phyloP scores from a whole-genome alignment of 2,797 vertebrate genomes.

The Enteromius mattozi region DNA sequence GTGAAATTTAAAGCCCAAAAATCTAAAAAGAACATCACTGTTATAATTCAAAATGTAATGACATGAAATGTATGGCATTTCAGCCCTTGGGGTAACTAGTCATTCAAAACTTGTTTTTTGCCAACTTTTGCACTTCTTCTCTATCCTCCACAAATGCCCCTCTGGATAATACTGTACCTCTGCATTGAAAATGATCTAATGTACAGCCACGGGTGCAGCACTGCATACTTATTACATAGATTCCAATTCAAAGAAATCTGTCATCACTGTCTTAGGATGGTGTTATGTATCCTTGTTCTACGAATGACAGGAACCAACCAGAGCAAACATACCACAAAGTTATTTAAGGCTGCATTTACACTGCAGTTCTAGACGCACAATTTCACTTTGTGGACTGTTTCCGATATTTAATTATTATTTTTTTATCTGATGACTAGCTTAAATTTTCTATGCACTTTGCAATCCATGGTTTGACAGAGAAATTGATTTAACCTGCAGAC shows the following conservation, averaged over 20 bases:
- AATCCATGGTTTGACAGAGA: not conserved
- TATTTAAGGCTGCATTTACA: not conserved
- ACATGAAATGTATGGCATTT: not conserved
- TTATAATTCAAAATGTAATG: not conserved
- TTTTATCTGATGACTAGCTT: not conserved
- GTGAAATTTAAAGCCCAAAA: slow-evolving; percentile 12
- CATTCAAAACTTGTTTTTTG: slow-evolving; percentile 22
- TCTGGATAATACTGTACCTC: not conserved
- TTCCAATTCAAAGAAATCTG: not conserved
- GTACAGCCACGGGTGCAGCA: not conserved
- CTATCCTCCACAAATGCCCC: not conserved
- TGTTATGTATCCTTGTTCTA: not conserved
- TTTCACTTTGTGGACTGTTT: not conserved
- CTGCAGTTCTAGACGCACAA: not conserved
- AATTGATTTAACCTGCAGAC: not conserved
- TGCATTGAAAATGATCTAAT: not conserved
- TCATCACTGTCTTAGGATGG: not conserved
- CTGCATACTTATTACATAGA: not conserved
- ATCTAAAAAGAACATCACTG: not conserved
- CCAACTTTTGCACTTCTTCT: not conserved
- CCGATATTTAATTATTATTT: not conserved
- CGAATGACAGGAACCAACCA: slow-evolving; percentile 28
- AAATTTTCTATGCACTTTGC: not conserved
- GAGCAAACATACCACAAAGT: slow-evolving; percentile 33
- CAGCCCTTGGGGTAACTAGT: slow-evolving; percentile 6